A percentile compares a stretch with the other conserved stretches of the same genome.
These are phyloP conservation scores for Muscicapa comitata DNA, from an alignment of 2,797 vertebrate genomes.

Conservation along the genomic window DNA sequence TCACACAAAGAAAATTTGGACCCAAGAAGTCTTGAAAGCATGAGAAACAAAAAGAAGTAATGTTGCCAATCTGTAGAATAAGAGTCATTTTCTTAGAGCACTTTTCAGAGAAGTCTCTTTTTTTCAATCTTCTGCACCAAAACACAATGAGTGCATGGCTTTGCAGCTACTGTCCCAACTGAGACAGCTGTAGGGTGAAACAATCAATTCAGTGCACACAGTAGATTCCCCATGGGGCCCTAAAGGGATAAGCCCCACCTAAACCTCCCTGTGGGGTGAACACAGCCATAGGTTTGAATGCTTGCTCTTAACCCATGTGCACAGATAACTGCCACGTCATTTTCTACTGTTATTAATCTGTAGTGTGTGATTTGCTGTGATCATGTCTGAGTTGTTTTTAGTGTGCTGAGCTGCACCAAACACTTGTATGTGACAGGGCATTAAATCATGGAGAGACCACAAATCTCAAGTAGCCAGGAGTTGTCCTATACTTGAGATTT, in stretches of 20 bases:
- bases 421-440: background rate
- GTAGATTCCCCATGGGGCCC: no score
- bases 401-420: background rate
- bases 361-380: background rate
- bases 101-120: background rate
- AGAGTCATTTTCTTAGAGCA: background rate
- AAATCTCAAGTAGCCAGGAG: background rate
- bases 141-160: background rate
- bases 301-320: background rate
- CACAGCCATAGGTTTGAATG: fast-evolving
- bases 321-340: background rate
- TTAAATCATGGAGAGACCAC: background rate
- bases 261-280: background rate
- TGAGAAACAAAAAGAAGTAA: background rate
- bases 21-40: background rate
- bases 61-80: background rate
- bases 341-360: background rate
- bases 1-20: background rate
- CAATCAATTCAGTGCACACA: background rate
- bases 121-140: background rate
- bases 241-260: background rate
- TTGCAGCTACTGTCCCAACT: background rate
- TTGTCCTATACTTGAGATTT: background rate
- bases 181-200: background rate
- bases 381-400: background rate